Percentiles rank a stretch among this genome's conserved stretches.
Conservation (phyloP, 1,140 invertebrate genomes). For the Dreissena rostriformis region DNA sequence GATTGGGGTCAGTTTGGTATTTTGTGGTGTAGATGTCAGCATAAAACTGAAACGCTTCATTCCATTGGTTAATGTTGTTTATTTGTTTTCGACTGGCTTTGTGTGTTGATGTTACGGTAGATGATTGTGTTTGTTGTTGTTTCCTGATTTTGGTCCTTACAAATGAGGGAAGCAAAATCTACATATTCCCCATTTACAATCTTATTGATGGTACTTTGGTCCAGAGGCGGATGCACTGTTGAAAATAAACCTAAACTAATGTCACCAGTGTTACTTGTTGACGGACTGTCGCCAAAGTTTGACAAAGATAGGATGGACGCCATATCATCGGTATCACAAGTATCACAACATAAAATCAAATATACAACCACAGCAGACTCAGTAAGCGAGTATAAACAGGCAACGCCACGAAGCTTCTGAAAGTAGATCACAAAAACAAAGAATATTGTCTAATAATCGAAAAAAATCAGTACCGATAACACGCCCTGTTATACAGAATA, state of each 20-base stretch:
- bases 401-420: too few relatives aligned
- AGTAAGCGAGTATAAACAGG: too few relatives aligned
- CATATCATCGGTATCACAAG: neutral
- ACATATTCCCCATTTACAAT: constrained; percentile 18
- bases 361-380: too few relatives aligned
- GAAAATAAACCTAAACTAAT: neutral
- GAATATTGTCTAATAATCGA: too few relatives aligned
- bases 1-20: neutral
- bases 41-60: constrained; percentile 24
- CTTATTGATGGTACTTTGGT: neutral
- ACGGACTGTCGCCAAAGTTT: neutral
- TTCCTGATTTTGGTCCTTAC: neutral
- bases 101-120: constrained; percentile 2
- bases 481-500: too few relatives aligned
- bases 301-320: too few relatives aligned
- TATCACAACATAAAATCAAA: too few relatives aligned
- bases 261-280: neutral
- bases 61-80: neutral
- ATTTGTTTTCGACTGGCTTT: constrained; percentile 7
- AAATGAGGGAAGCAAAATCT: neutral
- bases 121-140: constrained; percentile 5
- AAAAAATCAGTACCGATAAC: too few relatives aligned
- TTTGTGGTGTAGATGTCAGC: constrained; percentile 9
- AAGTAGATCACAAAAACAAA: too few relatives aligned
- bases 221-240: neutral